phyloP scores from a whole-genome alignment of 1,140 invertebrate genomes.

The Scylla paramamosain region DNA sequence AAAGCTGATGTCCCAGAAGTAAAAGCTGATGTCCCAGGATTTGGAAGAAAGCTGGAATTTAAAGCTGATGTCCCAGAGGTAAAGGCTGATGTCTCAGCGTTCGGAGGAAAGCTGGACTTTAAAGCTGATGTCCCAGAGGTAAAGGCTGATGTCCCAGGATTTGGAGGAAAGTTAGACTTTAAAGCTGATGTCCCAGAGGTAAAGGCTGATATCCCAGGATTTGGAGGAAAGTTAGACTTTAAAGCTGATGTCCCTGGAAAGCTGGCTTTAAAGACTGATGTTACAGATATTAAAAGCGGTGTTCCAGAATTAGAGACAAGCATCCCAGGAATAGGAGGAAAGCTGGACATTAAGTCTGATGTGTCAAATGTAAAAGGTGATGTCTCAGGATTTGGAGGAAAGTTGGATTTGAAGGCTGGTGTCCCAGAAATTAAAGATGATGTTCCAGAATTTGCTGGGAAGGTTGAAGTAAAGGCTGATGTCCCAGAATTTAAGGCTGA shows the following conservation, averaged over 20 bases:
- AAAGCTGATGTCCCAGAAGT: no score
- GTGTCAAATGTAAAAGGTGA: no score
- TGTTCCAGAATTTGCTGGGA: slow-evolving; percentile 52
- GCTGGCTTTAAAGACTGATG: not conserved
- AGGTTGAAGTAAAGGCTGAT: not conserved
- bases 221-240: not conserved
- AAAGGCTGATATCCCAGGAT: not conserved
- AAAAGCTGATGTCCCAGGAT: no score
- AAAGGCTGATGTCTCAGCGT: no score
- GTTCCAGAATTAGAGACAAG: not conserved
- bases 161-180: slow-evolving; percentile 1
- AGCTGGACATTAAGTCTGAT: no score
- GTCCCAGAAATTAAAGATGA: slow-evolving; percentile 14
- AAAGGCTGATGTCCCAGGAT: not conserved
- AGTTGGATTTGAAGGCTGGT: not conserved
- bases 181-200: slow-evolving; percentile 9
- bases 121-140: slow-evolving; percentile 15
- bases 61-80: no score
- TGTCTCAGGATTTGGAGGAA: no score
- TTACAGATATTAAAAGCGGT: not conserved
- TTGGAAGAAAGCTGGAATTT: no score
- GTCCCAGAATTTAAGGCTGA: slow-evolving; percentile 27
- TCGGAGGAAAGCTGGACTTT: no score
- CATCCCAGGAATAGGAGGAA: no score
- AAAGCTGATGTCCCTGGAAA: not conserved